Evolutionary conservation across 1,140 invertebrate species (phyloP).

Genomic region (Drusus annulatus): DNA sequence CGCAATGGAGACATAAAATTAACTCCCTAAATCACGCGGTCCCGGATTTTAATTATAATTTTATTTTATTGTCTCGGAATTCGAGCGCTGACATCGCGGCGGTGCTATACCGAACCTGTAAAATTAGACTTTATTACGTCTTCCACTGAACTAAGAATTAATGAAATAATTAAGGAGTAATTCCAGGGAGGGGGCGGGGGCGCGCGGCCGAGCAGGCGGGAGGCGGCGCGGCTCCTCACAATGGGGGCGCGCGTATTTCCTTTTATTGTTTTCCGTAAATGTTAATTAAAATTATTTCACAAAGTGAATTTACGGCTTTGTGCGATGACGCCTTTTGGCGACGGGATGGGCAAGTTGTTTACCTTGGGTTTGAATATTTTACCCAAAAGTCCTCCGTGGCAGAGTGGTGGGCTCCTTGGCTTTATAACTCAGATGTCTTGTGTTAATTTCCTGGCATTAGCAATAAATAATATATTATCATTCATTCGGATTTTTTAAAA

Average conservation of each 20-base stretch:
- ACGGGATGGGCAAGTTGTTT: too few species aligned
- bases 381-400: too few species aligned
- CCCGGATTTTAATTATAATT: slow-evolving; percentile 52
- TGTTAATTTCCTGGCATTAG: too few species aligned
- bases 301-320: background rate
- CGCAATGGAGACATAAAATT: too few species aligned
- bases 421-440: too few species aligned
- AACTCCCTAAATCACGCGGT: background rate
- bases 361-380: too few species aligned
- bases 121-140: slow-evolving; percentile 59
- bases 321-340: too few species aligned
- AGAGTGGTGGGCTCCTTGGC: too few species aligned
- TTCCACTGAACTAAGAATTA: slow-evolving; percentile 58
- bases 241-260: slow-evolving; percentile 40
- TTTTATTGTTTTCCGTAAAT: slow-evolving; percentile 33
- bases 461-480: too few species aligned
- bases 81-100: slow-evolving; percentile 11
- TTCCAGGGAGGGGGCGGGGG: slow-evolving; percentile 33
- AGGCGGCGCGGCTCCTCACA: background rate
- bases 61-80: slow-evolving; percentile 54
- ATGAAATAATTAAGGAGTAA: slow-evolving; percentile 61
- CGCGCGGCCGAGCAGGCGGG: background rate
- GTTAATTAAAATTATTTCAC: slow-evolving; percentile 38
- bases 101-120: slow-evolving; percentile 46
- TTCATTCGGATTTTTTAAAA: too few species aligned